A percentile compares a stretch with the other conserved stretches of the same genome.
These are phyloP conservation scores for Salvator merianae DNA, from an alignment of 2,113 vertebrate genomes.

Conservation along the genomic window DNA sequence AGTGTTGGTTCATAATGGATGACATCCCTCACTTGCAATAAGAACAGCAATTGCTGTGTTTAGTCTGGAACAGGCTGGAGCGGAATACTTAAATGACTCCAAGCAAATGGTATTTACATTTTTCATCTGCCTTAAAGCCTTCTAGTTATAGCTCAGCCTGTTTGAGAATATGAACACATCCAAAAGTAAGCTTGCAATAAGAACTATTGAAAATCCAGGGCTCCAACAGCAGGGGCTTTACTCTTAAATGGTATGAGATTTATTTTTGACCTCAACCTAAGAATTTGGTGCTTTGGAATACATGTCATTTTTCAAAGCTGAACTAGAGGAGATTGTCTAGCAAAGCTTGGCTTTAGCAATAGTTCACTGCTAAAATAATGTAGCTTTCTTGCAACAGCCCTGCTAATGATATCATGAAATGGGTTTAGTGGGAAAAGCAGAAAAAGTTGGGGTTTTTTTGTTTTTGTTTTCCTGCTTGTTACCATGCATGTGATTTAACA, in stretches of 20 bases:
- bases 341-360: constrained; percentile 10
- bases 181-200: not conserved
- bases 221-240: not conserved
- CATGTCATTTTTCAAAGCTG: constrained; percentile 9
- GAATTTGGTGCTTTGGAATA: not conserved
- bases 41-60: too few species aligned
- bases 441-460: not conserved
- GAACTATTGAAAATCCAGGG: constrained; percentile 7
- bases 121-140: not conserved
- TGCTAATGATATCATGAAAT: constrained; percentile 31
- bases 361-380: constrained; percentile 23
- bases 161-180: not conserved
- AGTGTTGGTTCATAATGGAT: too few species aligned
- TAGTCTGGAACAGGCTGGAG: too few species aligned
- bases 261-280: constrained; percentile 18
- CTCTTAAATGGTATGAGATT: not conserved
- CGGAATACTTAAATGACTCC: too few species aligned
- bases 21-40: too few species aligned
- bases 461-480: too few species aligned
- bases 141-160: not conserved
- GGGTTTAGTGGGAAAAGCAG: not conserved
- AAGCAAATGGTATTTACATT: too few species aligned
- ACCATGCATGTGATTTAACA: too few species aligned
- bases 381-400: constrained; percentile 5
- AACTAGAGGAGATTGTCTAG: not conserved